Evolutionary conservation across 2,113 vertebrate genomes (phyloP).

Genomic region (Myanophis thanlyinensis): DNA sequence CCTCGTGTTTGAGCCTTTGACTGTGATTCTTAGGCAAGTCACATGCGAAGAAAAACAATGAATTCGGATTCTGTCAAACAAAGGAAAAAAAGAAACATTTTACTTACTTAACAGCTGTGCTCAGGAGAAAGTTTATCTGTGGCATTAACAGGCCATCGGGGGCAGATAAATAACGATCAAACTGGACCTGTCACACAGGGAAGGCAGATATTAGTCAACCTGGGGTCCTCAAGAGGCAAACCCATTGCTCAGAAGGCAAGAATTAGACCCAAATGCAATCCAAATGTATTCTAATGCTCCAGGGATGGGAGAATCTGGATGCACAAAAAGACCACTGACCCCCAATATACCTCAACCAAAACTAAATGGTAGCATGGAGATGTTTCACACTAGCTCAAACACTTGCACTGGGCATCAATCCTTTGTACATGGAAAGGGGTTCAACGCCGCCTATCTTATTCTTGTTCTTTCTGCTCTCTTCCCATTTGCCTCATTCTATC

Average conservation of each 20-base stretch:
- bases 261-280: neutral
- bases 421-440: neutral
- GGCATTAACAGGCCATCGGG: constrained; percentile 91
- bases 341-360: neutral
- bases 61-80: neutral
- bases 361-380: too few species aligned
- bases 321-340: neutral
- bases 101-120: constrained; percentile 93
- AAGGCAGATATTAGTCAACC: neutral
- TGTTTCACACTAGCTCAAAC: neutral
- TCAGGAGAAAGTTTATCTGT: constrained; percentile 94
- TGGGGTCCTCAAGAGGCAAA: neutral
- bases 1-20: neutral
- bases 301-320: neutral
- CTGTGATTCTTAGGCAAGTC: neutral
- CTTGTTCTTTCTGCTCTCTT: neutral
- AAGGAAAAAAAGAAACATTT: neutral
- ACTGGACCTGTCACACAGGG: constrained; percentile 80
- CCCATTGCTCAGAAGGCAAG: neutral
- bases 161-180: constrained; percentile 92
- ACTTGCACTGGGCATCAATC: neutral
- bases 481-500: neutral
- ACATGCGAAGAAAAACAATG: neutral
- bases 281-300: neutral
- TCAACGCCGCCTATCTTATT: neutral